Evolutionary conservation across 1,140 invertebrate genomes (phyloP).

Genomic region (Anoplolepis gracilipes): DNA sequence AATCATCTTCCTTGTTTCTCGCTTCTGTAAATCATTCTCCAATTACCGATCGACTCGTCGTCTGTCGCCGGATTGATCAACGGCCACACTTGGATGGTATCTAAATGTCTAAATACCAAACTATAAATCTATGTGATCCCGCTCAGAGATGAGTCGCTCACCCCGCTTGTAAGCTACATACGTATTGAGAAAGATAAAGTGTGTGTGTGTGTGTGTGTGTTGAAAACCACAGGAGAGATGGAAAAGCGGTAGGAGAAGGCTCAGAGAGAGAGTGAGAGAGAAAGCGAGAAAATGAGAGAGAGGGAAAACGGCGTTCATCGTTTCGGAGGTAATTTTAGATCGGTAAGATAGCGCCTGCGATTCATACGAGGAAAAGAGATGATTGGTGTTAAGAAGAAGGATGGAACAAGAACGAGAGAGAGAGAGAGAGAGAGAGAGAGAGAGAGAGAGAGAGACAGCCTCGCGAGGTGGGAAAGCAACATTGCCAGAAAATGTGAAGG

Average conservation of each 20-base stretch:
- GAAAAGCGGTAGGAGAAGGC: conserved; percentile 37
- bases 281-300: conserved; percentile 30
- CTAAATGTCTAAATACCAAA: conserved; percentile 34
- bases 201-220: too few species aligned
- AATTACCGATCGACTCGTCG: conserved; percentile 16
- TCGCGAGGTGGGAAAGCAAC: neutral
- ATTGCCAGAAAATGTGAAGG: conserved; percentile 8
- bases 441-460: neutral
- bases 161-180: conserved; percentile 16
- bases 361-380: conserved; percentile 66
- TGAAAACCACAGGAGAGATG: conserved; percentile 46
- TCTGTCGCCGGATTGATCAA: conserved; percentile 36
- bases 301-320: conserved; percentile 65
- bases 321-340: conserved; percentile 83
- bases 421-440: neutral
- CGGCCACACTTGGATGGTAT: neutral
- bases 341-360: conserved; percentile 81
- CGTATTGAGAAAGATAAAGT: conserved; percentile 23
- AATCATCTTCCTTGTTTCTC: neutral
- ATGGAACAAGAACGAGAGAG: neutral
- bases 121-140: conserved; percentile 34
- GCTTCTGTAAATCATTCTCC: conserved; percentile 7
- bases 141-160: conserved; percentile 41
- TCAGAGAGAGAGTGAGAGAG: conserved; percentile 27
- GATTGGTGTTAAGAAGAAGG: conserved; percentile 33